phyloP scores from a whole-genome alignment of 2,888 invertebrate genomes.

The Gasteruption jaculator region DNA sequence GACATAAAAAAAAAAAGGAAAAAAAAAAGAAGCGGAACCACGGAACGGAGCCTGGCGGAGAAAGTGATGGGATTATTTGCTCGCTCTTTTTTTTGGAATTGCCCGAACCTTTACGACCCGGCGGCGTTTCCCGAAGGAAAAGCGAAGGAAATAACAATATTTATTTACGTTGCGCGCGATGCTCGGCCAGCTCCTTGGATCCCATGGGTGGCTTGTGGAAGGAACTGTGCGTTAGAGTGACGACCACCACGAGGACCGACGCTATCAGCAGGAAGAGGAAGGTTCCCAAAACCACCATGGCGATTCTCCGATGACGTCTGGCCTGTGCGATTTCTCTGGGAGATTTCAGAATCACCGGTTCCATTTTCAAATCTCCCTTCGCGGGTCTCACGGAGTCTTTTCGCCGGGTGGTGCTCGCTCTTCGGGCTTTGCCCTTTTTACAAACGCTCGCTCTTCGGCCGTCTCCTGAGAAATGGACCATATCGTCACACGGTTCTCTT shows the following conservation, averaged over 20 bases:
- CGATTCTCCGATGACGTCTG: conserved; percentile 65
- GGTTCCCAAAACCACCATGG: conserved; percentile 67
- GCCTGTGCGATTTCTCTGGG: conserved; percentile 59
- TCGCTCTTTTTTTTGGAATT: too few relatives aligned
- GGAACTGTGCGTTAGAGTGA: conserved; percentile 71
- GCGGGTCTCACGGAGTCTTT: conserved; percentile 69
- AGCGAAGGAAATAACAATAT: conserved; percentile 4
- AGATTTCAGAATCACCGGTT: conserved; percentile 50
- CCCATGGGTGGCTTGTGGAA: conserved; percentile 62
- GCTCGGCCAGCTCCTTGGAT: conserved; percentile 47
- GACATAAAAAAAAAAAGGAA: too few relatives aligned
- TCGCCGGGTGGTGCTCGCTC: conserved; percentile 58
- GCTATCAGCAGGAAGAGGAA: conserved; percentile 71
- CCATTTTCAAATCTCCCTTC: conserved; percentile 36
- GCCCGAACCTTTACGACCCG: too few relatives aligned
- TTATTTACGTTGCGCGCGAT: conserved; percentile 38
- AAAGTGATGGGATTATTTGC: too few relatives aligned
- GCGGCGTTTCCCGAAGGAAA: too few relatives aligned
- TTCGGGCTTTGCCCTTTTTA: conserved; percentile 33
- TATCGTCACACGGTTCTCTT: conserved; percentile 6
- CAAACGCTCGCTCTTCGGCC: conserved; percentile 38
- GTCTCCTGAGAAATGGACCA: conserved; percentile 36
- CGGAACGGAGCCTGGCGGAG: too few relatives aligned
- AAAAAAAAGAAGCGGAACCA: too few relatives aligned
- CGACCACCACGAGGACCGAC: conserved; percentile 71